Evolutionary conservation across 2,888 invertebrate species (phyloP).

Genomic region (Rosalia funebris): DNA sequence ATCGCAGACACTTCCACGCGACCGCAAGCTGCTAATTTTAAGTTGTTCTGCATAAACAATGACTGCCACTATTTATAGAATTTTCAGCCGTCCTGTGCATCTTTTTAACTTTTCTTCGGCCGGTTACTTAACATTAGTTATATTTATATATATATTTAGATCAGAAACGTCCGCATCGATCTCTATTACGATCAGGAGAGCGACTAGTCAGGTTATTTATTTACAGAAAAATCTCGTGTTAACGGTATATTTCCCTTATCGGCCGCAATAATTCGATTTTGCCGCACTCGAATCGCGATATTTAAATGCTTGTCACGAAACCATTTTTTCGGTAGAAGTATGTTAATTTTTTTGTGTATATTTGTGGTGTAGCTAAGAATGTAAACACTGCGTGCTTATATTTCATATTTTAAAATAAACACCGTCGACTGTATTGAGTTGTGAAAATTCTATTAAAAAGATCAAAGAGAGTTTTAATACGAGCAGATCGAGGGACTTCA

Average conservation of each 20-base stretch:
- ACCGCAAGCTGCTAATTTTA: constrained; percentile 55
- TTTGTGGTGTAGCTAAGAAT: no score
- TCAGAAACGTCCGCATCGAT: neutral
- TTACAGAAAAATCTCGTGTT: no score
- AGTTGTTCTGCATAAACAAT: constrained; percentile 55
- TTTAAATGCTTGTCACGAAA: no score
- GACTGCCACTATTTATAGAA: constrained; percentile 54
- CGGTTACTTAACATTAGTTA: constrained; percentile 47
- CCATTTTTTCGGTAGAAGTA: no score
- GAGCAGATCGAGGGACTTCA: neutral
- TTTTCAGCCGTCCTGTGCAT: constrained; percentile 44
- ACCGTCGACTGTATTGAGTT: neutral
- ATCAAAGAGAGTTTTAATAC: constrained; percentile 14
- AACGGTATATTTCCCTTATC: no score
- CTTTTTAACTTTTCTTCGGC: constrained; percentile 38
- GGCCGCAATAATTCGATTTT: no score
- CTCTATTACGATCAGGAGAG: no score
- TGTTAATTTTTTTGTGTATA: no score
- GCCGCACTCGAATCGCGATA: no score
- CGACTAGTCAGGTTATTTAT: no score
- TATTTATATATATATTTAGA: constrained; percentile 35
- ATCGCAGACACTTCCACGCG: constrained; percentile 53
- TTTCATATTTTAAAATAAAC: constrained; percentile 19
- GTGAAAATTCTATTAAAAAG: constrained; percentile 3
- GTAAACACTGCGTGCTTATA: neutral